These are phyloP conservation scores for Microctenopoma steveboyesi DNA, from an alignment of 2,797 vertebrate genomes.

Conservation along the genomic window DNA sequence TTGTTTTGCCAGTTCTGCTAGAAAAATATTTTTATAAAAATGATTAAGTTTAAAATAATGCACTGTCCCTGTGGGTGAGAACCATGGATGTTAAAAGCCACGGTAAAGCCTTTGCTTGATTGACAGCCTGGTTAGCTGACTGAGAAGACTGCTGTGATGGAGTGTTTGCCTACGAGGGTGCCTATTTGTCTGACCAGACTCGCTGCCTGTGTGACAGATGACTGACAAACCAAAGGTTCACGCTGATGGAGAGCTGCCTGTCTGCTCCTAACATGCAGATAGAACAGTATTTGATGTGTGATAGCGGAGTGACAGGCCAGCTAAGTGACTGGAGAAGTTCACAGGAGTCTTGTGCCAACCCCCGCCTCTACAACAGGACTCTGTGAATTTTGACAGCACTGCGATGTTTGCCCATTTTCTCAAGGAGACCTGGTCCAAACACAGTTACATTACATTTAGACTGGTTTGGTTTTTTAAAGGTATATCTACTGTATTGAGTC, in stretches of 20 bases:
- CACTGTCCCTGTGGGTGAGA: neutral
- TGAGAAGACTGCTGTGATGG: conserved; percentile 1
- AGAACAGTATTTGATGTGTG: conserved; percentile 25
- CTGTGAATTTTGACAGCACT: conserved; percentile 82
- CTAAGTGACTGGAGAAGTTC: conserved; percentile 44
- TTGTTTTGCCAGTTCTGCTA: too few species aligned
- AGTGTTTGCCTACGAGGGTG: neutral
- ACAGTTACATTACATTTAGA: conserved; percentile 16
- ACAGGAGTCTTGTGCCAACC: conserved; percentile 52
- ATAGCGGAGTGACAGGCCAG: conserved; percentile 37
- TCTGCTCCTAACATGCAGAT: conserved; percentile 7
- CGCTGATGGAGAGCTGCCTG: conserved; percentile 5
- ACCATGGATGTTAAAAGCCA: neutral
- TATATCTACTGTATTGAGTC: neutral
- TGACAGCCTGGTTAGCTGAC: neutral
- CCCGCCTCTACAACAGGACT: conserved; percentile 61
- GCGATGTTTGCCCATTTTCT: conserved; percentile 73
- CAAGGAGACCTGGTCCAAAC: conserved; percentile 61
- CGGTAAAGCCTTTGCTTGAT: neutral
- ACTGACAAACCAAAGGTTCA: neutral
- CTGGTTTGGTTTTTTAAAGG: neutral
- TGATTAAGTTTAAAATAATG: neutral
- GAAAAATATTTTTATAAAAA: neutral
- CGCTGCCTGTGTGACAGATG: conserved; percentile 18
- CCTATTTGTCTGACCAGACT: conserved; percentile 34